A percentile compares a stretch with the other conserved stretches of the same genome.
These are phyloP conservation scores for Neoseiulus cucumeris DNA, from an alignment of 1,140 invertebrate genomes.

Conservation along the genomic window DNA sequence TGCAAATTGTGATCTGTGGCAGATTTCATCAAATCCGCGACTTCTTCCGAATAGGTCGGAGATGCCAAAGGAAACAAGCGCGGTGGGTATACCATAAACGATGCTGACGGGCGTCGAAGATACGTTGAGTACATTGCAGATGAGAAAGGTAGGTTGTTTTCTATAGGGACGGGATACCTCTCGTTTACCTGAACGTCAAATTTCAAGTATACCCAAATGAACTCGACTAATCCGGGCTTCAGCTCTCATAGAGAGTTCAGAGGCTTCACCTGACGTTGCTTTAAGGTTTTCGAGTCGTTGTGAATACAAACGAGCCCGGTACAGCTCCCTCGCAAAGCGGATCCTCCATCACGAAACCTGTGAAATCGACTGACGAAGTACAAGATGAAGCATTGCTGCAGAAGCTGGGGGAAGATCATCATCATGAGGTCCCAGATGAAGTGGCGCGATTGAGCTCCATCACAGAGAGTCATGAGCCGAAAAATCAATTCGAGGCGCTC, in stretches of 20 bases:
- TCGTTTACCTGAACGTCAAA: no score
- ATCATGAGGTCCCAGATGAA: no score
- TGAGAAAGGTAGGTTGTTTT: slow-evolving; percentile 13
- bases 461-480: no score
- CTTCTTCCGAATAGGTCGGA: slow-evolving; percentile 9
- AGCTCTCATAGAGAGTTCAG: no score
- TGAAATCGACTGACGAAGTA: not conserved
- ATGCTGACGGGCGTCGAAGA: slow-evolving; percentile 17
- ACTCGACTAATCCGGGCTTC: no score
- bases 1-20: not conserved
- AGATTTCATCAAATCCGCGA: not conserved
- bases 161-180: no score
- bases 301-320: slow-evolving; percentile 8
- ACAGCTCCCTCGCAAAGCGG: not conserved
- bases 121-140: slow-evolving; percentile 19
- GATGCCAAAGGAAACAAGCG: slow-evolving; percentile 17
- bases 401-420: not conserved
- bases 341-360: not conserved
- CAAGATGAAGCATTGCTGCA: not conserved
- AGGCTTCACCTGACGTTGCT: no score
- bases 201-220: no score
- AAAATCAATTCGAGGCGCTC: no score
- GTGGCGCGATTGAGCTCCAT: no score
- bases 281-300: not conserved
- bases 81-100: slow-evolving; percentile 18